Conservation (phyloP, 2,113 vertebrate species). For the Sorex fumeus region DNA sequence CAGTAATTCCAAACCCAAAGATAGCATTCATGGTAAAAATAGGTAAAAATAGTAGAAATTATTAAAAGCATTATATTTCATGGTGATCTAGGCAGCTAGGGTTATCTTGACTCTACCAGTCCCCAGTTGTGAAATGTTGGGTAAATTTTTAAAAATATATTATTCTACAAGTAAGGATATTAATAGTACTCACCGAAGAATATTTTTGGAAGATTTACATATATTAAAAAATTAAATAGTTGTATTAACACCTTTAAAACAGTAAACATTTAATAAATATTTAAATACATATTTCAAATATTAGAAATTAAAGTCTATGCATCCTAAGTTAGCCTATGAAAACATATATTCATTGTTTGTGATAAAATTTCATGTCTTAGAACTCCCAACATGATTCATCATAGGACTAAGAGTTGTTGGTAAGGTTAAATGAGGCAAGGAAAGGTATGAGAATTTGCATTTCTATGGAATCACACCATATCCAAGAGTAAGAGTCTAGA, state of each 20-base stretch:
- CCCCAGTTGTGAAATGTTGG: background rate
- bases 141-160: slow-evolving; percentile 7
- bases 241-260: background rate
- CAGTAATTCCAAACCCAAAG: slow-evolving; percentile 23
- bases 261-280: slow-evolving; percentile 20
- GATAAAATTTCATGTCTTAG: background rate
- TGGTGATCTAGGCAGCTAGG: background rate
- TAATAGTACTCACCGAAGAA: background rate
- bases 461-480: background rate
- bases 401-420: background rate
- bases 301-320: background rate
- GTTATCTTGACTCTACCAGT: background rate
- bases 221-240: background rate
- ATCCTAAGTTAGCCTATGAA: background rate
- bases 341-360: background rate
- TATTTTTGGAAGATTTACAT: background rate
- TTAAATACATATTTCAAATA: slow-evolving; percentile 2
- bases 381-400: background rate
- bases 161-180: slow-evolving; percentile 23
- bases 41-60: slow-evolving; percentile 18
- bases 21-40: background rate
- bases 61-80: background rate
- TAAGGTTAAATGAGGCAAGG: background rate
- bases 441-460: background rate
- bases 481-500: background rate